Conservation (phyloP, 2,113 vertebrate species). For the Crotalus helleri region DNA sequence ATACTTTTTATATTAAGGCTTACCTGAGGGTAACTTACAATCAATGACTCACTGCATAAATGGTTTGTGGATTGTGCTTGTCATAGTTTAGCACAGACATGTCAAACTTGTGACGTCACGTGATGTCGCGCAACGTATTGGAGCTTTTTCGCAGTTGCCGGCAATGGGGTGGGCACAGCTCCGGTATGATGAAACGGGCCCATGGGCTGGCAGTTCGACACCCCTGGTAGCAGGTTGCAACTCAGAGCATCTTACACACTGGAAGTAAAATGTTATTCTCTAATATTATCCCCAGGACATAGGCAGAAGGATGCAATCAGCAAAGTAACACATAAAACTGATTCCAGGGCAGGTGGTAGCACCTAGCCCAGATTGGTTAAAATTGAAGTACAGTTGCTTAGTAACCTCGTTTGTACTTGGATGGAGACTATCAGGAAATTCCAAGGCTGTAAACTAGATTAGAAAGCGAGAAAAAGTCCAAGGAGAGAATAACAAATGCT, state of each 20-base stretch:
- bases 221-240: slow-evolving; percentile 28
- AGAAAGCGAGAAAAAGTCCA: background rate
- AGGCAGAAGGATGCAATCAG: background rate
- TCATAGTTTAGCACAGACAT: slow-evolving; percentile 41
- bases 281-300: background rate
- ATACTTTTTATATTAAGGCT: slow-evolving; percentile 48
- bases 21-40: slow-evolving; percentile 43
- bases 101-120: too few species aligned
- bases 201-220: too few species aligned
- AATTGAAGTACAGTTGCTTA: background rate
- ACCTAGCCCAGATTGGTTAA: background rate
- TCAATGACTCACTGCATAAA: slow-evolving; percentile 52
- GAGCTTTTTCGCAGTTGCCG: too few species aligned
- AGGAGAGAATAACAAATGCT: background rate
- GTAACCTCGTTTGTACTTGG: background rate
- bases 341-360: background rate
- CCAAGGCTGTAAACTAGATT: background rate
- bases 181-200: too few species aligned
- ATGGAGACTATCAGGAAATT: background rate
- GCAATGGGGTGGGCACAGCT: too few species aligned
- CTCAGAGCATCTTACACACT: slow-evolving; percentile 32
- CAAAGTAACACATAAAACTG: background rate
- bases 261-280: slow-evolving; percentile 31
- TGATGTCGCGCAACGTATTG: too few species aligned
- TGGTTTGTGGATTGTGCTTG: slow-evolving; percentile 44